Conservation (phyloP, 2,888 invertebrate genomes). For the Nemurella pictetii region DNA sequence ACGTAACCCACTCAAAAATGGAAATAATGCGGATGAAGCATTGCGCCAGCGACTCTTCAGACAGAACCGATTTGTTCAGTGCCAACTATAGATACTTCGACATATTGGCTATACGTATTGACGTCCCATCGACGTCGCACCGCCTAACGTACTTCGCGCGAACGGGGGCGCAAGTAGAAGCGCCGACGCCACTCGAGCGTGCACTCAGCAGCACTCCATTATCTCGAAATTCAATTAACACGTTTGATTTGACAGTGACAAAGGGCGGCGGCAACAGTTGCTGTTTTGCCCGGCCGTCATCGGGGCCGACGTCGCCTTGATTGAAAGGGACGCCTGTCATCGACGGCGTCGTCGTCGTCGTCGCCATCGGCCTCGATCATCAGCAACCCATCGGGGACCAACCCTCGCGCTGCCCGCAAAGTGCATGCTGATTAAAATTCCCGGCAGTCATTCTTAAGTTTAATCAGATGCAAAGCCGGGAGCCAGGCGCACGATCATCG, state of each 20-base stretch:
- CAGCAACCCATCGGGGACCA: background rate
- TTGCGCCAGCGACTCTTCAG: too few relatives aligned
- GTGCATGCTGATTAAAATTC: background rate
- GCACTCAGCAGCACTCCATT: background rate
- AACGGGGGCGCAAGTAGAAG: background rate
- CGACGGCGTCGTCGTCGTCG: background rate
- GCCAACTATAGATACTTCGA: too few relatives aligned
- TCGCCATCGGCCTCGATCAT: background rate
- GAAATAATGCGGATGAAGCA: too few relatives aligned
- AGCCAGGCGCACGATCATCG: background rate
- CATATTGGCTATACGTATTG: too few relatives aligned
- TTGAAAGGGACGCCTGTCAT: background rate
- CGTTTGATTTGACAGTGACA: conserved; percentile 1
- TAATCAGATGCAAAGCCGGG: background rate
- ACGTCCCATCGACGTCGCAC: too few relatives aligned
- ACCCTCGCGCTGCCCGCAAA: background rate
- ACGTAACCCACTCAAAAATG: too few relatives aligned
- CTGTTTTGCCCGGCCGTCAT: background rate
- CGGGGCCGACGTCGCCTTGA: background rate
- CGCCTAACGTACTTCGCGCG: too few relatives aligned
- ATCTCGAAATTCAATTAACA: conserved; percentile 1
- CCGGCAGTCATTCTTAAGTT: background rate
- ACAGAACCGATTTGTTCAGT: too few relatives aligned
- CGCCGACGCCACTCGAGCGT: background rate
- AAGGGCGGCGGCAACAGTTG: background rate